A percentile compares a stretch with the other conserved stretches of the same genome.
Evolutionary conservation across 2,113 vertebrate genomes (phyloP).

Genomic region (Illadopsis cleaveri): DNA sequence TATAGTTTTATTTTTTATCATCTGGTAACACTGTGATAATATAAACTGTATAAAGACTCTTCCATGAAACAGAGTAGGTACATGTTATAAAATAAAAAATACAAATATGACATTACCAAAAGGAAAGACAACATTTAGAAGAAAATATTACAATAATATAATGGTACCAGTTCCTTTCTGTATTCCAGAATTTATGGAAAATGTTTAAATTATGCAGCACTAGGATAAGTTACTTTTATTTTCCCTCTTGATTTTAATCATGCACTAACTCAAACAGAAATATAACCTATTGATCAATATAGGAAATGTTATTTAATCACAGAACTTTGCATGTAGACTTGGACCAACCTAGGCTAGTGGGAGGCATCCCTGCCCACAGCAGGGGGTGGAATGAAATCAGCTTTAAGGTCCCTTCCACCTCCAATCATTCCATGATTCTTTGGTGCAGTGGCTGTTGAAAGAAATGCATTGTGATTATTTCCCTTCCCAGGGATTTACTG

Average conservation of each 20-base stretch:
- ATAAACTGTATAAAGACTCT: conserved; percentile 7
- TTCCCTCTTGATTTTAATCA: conserved; percentile 10
- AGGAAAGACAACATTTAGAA: background rate
- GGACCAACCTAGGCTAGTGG: background rate
- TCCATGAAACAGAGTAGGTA: background rate
- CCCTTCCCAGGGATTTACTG: conserved; percentile 22
- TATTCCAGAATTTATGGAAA: background rate
- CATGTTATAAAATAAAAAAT: background rate
- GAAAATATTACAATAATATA: conserved; percentile 17
- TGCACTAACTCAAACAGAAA: conserved; percentile 45
- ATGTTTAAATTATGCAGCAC: conserved; percentile 22
- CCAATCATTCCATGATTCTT: background rate
- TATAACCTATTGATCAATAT: conserved; percentile 35
- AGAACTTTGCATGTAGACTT: background rate
- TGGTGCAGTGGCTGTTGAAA: conserved; percentile 5
- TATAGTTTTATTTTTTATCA: background rate
- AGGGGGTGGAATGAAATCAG: background rate
- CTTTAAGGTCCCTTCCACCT: background rate
- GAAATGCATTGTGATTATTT: conserved; percentile 24
- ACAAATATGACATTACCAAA: conserved; percentile 4
- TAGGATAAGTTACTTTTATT: conserved; percentile 15
- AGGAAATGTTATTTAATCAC: conserved; percentile 40
- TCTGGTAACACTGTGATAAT: background rate
- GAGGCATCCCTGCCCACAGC: background rate
- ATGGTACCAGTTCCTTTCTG: background rate